A percentile compares a stretch with the other conserved stretches of the same genome.
Conservation (phyloP, 2,888 invertebrate genomes). For the Caradrina clavipalpis region DNA sequence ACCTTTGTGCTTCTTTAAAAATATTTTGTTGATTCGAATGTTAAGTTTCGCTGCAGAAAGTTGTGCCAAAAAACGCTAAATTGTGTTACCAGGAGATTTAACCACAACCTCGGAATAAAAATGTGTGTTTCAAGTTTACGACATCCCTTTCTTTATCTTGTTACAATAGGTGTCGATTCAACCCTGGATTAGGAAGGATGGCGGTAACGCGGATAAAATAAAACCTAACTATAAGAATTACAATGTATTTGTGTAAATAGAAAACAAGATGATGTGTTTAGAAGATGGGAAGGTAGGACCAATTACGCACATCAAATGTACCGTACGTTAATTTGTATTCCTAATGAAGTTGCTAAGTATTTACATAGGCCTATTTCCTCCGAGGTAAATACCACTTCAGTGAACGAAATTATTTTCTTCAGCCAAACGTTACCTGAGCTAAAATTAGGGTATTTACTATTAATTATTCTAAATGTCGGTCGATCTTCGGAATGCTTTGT, state of each 20-base stretch:
- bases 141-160: slow-evolving; percentile 84
- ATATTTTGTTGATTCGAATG: slow-evolving; percentile 23
- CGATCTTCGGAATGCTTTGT: slow-evolving; percentile 58
- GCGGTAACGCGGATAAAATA: slow-evolving; percentile 55
- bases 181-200: slow-evolving; percentile 75
- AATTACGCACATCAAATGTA: slow-evolving; percentile 70
- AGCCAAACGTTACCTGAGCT: slow-evolving; percentile 54
- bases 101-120: slow-evolving; percentile 78
- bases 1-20: slow-evolving; percentile 16
- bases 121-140: slow-evolving; percentile 84
- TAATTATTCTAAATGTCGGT: slow-evolving; percentile 61
- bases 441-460: slow-evolving; percentile 63
- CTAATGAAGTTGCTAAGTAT: slow-evolving; percentile 69
- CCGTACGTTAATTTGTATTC: slow-evolving; percentile 69
- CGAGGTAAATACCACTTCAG: slow-evolving; percentile 58
- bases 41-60: slow-evolving; percentile 38
- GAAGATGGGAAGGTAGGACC: slow-evolving; percentile 49
- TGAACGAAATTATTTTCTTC: slow-evolving; percentile 62
- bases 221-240: slow-evolving; percentile 50
- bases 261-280: slow-evolving; percentile 35
- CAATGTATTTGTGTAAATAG: slow-evolving; percentile 54
- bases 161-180: slow-evolving; percentile 84
- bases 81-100: slow-evolving; percentile 70
- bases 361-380: slow-evolving; percentile 60
- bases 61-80: slow-evolving; percentile 62